These are phyloP conservation scores for Leucania comma DNA, from an alignment of 2,888 invertebrate genomes.

Conservation along the genomic window DNA sequence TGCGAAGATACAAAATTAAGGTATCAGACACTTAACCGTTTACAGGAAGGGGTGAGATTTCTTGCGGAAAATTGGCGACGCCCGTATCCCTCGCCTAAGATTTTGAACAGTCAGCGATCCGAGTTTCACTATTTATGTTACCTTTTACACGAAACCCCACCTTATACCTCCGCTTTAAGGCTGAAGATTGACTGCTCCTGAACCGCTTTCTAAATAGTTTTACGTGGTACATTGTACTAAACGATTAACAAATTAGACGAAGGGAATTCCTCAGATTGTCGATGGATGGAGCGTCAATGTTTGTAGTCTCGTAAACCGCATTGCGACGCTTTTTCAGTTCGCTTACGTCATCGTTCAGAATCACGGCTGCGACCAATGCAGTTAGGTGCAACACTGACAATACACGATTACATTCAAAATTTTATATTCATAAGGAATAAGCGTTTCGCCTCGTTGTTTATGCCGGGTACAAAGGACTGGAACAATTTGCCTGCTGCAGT, in stretches of 20 bases:
- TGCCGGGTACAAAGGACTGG: too few species aligned
- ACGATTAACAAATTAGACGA: constrained; percentile 66
- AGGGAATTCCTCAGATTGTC: constrained; percentile 40
- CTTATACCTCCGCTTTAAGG: constrained; percentile 20
- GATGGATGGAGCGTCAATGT: constrained; percentile 37
- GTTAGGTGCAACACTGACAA: constrained; percentile 5
- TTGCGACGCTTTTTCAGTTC: constrained; percentile 47
- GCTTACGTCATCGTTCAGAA: constrained; percentile 41
- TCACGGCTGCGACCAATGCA: constrained; percentile 12
- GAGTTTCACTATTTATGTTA: constrained; percentile 30
- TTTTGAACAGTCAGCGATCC: constrained; percentile 66
- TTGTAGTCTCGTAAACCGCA: constrained; percentile 53
- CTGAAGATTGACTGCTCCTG: constrained; percentile 26
- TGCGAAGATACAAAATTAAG: constrained; percentile 70
- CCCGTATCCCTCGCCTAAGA: constrained; percentile 60
- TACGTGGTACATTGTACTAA: constrained; percentile 53
- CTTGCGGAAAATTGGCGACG: constrained; percentile 75
- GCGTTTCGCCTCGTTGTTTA: too few species aligned
- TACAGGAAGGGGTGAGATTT: constrained; percentile 70
- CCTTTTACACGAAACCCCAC: constrained; percentile 37
- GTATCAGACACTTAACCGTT: constrained; percentile 75
- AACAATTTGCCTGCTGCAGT: too few species aligned
- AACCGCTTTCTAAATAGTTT: constrained; percentile 51
- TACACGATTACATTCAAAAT: constrained; percentile 12
- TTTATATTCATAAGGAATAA: constrained; percentile 10